Base-by-base conservation (phyloP, 1,140 invertebrate species). In the Pachypsylla venusta region DNA sequence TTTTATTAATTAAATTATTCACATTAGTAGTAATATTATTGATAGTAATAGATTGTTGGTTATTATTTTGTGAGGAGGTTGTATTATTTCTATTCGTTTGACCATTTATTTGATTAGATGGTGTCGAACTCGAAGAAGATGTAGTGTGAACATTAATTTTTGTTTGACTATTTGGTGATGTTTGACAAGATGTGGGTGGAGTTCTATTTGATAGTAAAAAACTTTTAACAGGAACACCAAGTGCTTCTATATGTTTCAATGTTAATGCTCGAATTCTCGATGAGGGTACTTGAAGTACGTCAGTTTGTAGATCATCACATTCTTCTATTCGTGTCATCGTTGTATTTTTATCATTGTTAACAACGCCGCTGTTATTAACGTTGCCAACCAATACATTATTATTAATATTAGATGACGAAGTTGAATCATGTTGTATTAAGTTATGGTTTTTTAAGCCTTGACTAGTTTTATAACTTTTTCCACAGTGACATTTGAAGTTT, bases 401-500 rank as follows among this genome's bases (percentile, higher is more conserved):
- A n/a, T n/a, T n/a, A n/a, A n/a, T n/a, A n/a, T 62, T 62, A 26
- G 67, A 64, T 58, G 66, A 62, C 25, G 62, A 62, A 10, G 64
- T 59, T n/a, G 69, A 68, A 54, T 74, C 76, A 69, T 83, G 82
- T 63, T 80, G 76, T 1, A 75, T 64, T 53, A 77, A 69, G 2
- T 77, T 76, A 67, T 89, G 86, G 64, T 78, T 82, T 65, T 83
- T 84, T 63, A 89, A 72, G 26, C 83, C 83, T 70, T 85, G 80
- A 13, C 78, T 73, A 53, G 85, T 85, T 69, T 84, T 85, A 73
- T 88, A 89, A 68, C 81, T 86, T 74, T 88, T 89, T 57, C 85
- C 84, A 72, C 86, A 89, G 67, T 81, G 79, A 71, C 86, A 89
- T 68, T 83, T 83, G 70, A 80, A 87, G 4, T 77, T 78, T 74